phyloP scores from a whole-genome alignment of 2,888 invertebrate genomes.

The Mycalesis mineus region DNA sequence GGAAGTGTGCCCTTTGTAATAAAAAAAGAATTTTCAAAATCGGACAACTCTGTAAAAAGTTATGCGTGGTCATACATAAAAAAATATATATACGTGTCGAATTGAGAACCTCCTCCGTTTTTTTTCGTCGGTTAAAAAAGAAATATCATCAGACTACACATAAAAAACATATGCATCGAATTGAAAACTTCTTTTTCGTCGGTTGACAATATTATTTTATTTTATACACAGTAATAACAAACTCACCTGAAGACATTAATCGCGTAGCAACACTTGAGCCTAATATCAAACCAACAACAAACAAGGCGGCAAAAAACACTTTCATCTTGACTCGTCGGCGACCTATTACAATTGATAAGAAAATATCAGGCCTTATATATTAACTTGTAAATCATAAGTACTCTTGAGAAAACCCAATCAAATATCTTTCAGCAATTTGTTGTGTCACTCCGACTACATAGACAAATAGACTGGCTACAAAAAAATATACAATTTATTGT shows the following conservation, averaged over 20 bases:
- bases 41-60: no score
- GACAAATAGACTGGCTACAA: background rate
- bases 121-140: no score
- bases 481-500: background rate
- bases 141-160: no score
- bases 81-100: no score
- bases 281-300: no score
- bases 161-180: no score
- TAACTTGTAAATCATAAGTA: background rate
- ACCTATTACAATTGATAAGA: constrained; percentile 39
- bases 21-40: no score
- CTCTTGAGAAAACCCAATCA: background rate
- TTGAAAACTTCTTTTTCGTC: no score
- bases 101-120: no score
- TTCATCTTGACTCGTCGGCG: constrained; percentile 46
- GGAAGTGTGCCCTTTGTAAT: no score
- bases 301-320: constrained; percentile 42
- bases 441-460: background rate
- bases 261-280: constrained; percentile 40
- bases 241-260: constrained; percentile 53
- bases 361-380: constrained; percentile 7
- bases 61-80: no score
- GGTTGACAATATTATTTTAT: no score
- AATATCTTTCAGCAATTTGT: background rate
- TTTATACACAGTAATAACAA: background rate